phyloP scores from a whole-genome alignment of 2,113 vertebrate genomes.

The Rutilus rutilus region DNA sequence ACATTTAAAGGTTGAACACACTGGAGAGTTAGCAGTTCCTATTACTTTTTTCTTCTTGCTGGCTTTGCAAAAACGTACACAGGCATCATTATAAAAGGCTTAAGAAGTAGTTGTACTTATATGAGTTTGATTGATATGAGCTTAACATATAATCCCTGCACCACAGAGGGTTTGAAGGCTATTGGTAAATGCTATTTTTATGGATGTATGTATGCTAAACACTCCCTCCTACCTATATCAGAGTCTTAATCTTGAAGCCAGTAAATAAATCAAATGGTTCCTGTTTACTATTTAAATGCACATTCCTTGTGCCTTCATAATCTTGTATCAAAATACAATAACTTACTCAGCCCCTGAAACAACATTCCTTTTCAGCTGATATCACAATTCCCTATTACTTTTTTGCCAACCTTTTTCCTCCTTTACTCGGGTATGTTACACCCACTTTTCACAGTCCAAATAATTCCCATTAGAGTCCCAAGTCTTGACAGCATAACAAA shows the following conservation, averaged over 20 bases:
- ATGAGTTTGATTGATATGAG: conserved; percentile 38
- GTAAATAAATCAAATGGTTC: conserved; percentile 22
- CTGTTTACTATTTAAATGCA: neutral
- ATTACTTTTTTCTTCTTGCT: conserved; percentile 17
- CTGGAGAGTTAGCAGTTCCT: neutral
- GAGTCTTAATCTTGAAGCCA: conserved; percentile 26
- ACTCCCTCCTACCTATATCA: conserved; percentile 1
- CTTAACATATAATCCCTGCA: conserved; percentile 34
- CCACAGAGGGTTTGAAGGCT: conserved; percentile 23
- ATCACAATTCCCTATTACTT: neutral
- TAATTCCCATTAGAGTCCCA: too few species aligned
- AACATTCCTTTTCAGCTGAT: neutral
- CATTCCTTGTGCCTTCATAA: neutral
- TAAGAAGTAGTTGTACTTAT: conserved; percentile 24
- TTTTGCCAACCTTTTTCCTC: neutral
- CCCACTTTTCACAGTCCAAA: too few species aligned
- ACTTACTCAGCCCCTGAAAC: neutral
- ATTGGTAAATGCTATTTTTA: conserved; percentile 12
- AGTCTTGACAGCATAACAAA: too few species aligned
- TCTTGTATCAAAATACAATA: conserved; percentile 5
- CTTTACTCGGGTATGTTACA: neutral
- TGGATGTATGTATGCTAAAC: conserved; percentile 23
- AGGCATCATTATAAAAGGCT: conserved; percentile 6
- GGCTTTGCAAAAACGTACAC: conserved; percentile 23
- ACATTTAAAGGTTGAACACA: neutral